Conservation (phyloP, 2,888 invertebrate genomes). For the Nomada ruficornis region DNA sequence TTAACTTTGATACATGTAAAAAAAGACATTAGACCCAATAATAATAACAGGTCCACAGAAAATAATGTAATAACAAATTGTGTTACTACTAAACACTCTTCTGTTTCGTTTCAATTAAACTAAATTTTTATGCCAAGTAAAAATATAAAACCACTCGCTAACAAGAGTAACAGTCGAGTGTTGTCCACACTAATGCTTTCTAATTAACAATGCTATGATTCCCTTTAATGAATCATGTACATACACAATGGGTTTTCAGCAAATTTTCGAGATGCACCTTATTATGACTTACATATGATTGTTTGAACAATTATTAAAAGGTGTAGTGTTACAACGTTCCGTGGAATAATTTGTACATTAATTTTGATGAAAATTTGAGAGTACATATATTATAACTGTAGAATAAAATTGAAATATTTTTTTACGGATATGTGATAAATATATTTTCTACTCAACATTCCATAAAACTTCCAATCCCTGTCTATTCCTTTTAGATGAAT, state of each 20-base stretch:
- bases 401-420: slow-evolving; percentile 21
- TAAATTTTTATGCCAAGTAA: not conserved
- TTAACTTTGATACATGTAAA: slow-evolving; percentile 60
- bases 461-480: slow-evolving; percentile 26
- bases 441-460: slow-evolving; percentile 25
- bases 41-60: not conserved
- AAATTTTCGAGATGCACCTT: slow-evolving; percentile 17
- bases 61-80: slow-evolving; percentile 17
- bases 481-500: slow-evolving; percentile 66
- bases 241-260: not conserved
- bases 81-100: not conserved
- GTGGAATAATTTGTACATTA: slow-evolving; percentile 31
- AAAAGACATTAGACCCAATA: slow-evolving; percentile 10
- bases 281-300: slow-evolving; percentile 9
- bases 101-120: slow-evolving; percentile 7
- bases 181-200: slow-evolving; percentile 37
- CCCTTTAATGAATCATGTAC: slow-evolving; percentile 9
- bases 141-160: slow-evolving; percentile 32
- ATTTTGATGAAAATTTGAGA: not conserved
- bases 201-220: slow-evolving; percentile 18
- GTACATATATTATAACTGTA: slow-evolving; percentile 9
- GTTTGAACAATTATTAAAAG: slow-evolving; percentile 7
- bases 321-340: slow-evolving; percentile 15
- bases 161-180: slow-evolving; percentile 18
- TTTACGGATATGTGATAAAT: slow-evolving; percentile 1